These are phyloP conservation scores for Pholis gunnellus DNA, from an alignment of 2,113 vertebrate genomes.

Conservation along the genomic window DNA sequence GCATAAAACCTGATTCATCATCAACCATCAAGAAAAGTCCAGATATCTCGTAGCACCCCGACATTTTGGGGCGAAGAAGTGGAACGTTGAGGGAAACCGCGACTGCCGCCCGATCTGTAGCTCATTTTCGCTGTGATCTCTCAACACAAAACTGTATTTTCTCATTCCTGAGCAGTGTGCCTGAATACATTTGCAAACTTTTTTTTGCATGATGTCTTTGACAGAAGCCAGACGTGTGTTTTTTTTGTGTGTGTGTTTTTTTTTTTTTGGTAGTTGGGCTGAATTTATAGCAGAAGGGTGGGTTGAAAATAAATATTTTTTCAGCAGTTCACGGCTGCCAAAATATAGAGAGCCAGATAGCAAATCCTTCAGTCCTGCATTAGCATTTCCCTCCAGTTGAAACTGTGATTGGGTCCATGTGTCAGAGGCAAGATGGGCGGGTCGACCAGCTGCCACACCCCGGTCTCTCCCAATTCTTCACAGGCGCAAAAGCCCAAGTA, in stretches of 20 bases:
- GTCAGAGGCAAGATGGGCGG: constrained; percentile 97
- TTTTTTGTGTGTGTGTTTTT: constrained; percentile 18
- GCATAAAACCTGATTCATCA: constrained; percentile 41
- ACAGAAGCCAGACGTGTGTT: constrained; percentile 51
- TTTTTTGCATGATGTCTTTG: constrained; percentile 59
- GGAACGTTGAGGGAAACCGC: constrained; percentile 10
- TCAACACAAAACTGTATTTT: constrained; percentile 39
- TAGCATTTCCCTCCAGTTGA: constrained; percentile 98
- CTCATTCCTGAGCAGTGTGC: constrained; percentile 67
- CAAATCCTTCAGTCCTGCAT: constrained; percentile 87
- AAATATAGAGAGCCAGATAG: constrained; percentile 34
- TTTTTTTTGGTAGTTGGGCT: constrained; percentile 61
- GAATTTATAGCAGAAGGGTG: constrained; percentile 43
- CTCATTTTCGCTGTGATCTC: constrained; percentile 24
- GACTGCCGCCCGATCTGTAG: constrained; percentile 17
- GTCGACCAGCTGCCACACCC: constrained; percentile 96
- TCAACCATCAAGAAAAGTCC: constrained; percentile 30
- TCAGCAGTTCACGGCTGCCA: constrained; percentile 53
- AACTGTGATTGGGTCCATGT: constrained; percentile 97
- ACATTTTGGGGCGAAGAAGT: constrained; percentile 27
- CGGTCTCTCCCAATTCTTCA: constrained; percentile 95
- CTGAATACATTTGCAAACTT: constrained; percentile 40
- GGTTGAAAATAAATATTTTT: constrained; percentile 71
- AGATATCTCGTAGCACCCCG: constrained; percentile 34
- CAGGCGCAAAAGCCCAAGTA: constrained; percentile 98